phyloP scores from a whole-genome alignment of 2,797 vertebrate genomes.

The Anas georgica region DNA sequence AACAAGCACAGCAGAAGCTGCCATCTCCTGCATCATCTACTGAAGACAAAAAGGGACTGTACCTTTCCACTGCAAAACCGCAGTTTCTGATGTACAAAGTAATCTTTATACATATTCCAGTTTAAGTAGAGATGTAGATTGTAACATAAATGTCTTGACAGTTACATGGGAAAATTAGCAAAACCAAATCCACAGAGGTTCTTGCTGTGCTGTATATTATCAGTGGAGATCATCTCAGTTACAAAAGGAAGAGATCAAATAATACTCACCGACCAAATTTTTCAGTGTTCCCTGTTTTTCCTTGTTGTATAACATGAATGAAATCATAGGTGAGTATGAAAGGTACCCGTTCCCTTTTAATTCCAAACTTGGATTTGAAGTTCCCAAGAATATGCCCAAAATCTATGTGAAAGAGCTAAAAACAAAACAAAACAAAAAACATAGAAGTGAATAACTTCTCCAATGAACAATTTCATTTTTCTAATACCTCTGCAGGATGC shows the following conservation, averaged over 20 bases:
- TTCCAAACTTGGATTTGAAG: constrained; percentile 99
- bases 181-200: neutral
- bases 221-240: neutral
- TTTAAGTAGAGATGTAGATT: neutral
- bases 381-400: constrained; percentile 99
- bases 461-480: neutral
- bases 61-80: neutral
- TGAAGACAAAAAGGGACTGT: neutral
- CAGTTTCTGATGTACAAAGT: neutral
- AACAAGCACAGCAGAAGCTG: neutral
- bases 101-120: neutral
- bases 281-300: constrained; percentile 95
- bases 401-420: constrained; percentile 97
- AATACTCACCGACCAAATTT: constrained; percentile 92
- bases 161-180: neutral
- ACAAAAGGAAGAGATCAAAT: neutral
- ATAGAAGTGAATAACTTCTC: neutral
- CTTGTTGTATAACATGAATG: constrained; percentile 99
- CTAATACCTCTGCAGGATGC: neutral
- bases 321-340: constrained; percentile 99
- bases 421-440: neutral
- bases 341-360: constrained; percentile 97
- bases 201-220: neutral
- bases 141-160: neutral
- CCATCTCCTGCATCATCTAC: neutral